Evolutionary conservation across 2,888 invertebrate species (phyloP), one percentile per base, ranked within the genome.

Genomic region (Patella pellucida): DNA sequence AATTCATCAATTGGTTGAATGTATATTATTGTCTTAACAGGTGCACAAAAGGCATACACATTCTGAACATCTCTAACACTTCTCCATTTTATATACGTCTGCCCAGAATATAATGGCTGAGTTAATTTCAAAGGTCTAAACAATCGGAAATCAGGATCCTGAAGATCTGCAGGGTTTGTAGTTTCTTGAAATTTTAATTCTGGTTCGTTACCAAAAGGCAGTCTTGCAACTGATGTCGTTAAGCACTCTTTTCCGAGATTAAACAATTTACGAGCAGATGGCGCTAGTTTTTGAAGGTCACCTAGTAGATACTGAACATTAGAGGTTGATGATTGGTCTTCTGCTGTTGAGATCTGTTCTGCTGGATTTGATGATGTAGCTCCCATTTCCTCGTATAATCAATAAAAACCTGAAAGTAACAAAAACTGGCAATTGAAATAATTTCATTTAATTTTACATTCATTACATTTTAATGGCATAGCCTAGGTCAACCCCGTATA

Each of bases 71-170:
- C 82, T 69, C 82, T 76, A 15, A 77, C 72, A 50, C 85, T 81
- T 77, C 83, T 86, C 89, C 89, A 89, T 70, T 82, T 83, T 7
- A 82, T 79, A 79, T 85, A 89, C 7, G 87, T 86, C 78, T 89
- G 88, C 19, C 78, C 76, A n/a, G 75, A 74, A 50, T 81, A 78
- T 11, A 84, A 74, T 16, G 84, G 83, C 74, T 83, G 81, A 31
- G 80, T 77, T 15, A 75, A 75, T 52, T 73, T 71, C 41, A 83
- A 67, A 16, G 85, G 79, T 51, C 73, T 69, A 74, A 85, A 86
- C 16, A 85, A 69, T 19, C 69, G 69, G 52, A 72, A 69, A n/a
- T 73, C 74, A 54, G 69, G 56, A 51, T 41, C 56, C 11, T 23
- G 62, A 62, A n/a, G 62, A 23, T 62, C 62, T 7, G 19, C 62